Percentiles rank a stretch among this genome's conserved stretches.
phyloP scores from a whole-genome alignment of 2,797 vertebrate genomes.

The Cyclura pinguis region DNA sequence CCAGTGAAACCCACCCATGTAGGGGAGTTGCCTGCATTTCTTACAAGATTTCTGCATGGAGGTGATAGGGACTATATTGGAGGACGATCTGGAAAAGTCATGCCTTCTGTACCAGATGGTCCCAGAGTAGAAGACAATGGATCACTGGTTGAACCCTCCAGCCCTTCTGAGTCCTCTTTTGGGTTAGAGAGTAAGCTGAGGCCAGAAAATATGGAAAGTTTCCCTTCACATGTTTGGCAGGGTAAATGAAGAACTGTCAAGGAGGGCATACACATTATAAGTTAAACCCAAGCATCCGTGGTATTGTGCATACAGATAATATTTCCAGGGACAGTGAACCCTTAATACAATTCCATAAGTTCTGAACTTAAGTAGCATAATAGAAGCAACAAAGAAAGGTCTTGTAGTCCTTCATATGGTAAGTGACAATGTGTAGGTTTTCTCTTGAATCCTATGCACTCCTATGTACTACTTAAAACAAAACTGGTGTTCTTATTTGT shows the following conservation, averaged over 20 bases:
- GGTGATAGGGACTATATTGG: not conserved
- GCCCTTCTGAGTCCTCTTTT: not conserved
- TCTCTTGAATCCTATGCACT: conserved; percentile 10
- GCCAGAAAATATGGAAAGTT: not conserved
- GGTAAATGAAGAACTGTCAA: no score
- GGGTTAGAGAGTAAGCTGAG: not conserved
- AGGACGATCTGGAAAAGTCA: not conserved
- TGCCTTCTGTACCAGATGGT: not conserved
- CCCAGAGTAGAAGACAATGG: not conserved
- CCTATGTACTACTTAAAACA: not conserved
- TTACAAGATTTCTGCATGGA: not conserved
- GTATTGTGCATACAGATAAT: not conserved
- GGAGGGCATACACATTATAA: not conserved
- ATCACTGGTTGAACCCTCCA: not conserved
- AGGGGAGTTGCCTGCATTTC: no score
- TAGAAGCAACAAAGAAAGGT: not conserved
- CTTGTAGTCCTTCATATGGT: conserved; percentile 9
- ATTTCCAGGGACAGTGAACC: not conserved
- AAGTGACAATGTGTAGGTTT: rapidly evolving
- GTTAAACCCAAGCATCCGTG: not conserved
- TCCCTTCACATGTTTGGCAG: not conserved
- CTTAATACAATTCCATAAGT: not conserved
- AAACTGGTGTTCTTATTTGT: no score
- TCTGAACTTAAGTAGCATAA: not conserved
- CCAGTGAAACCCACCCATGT: no score